Base-by-base conservation (phyloP, 2,888 invertebrate genomes). In the Stegophylla sp. region DNA sequence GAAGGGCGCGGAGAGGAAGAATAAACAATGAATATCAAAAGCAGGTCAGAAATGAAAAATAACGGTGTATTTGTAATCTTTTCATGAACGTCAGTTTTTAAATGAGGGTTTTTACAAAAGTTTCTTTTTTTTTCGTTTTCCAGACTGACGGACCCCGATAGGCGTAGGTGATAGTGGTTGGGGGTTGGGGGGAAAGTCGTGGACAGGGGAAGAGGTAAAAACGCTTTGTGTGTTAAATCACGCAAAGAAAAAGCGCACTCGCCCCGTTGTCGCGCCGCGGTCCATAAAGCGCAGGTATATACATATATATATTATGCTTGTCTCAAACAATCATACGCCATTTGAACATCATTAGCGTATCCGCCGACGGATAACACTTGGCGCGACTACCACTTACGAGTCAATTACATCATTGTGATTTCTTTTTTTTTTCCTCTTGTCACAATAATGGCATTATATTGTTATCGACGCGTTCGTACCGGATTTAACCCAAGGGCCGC, bases 231-330 rank as follows among this genome's bases (percentile, higher is more conserved):
- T 67, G 77, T 79, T 79, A 67, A 69, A 79, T 79, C 28, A n/a
- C n/a, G 34, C 34, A 79, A 79, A 67, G 69, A 79, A 79, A 79
- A 67, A 45, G 53, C 28, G 66, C 56, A 56, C 67, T 76, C 56
- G n/a, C 48, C n/a, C 48, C 67, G 59, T 51, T 64, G 74, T 73
- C n/a, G 23, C 28, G 45, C n/a, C 34, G 34, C n/a, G 45, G 45
- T 45, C 59, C 43, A 76, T 45, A 59, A 26, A 23, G 48, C 66
- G 34, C 43, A 26, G n/a, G n/a, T n/a, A n/a, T n/a, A n/a, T n/a
- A n/a, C n/a, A n/a, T n/a, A n/a, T n/a, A n/a, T n/a, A n/a, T n/a
- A n/a, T n/a, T 77, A 45, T 45, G 43, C 53, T 77, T 59, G 9
- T 45, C 59, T 59, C 51, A 43, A 67, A 59, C 59, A 79, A 69